Evolutionary conservation across 2,113 vertebrate species (phyloP), one percentile per base, ranked within the genome.

Genomic region (Tauraco erythrolophus): DNA sequence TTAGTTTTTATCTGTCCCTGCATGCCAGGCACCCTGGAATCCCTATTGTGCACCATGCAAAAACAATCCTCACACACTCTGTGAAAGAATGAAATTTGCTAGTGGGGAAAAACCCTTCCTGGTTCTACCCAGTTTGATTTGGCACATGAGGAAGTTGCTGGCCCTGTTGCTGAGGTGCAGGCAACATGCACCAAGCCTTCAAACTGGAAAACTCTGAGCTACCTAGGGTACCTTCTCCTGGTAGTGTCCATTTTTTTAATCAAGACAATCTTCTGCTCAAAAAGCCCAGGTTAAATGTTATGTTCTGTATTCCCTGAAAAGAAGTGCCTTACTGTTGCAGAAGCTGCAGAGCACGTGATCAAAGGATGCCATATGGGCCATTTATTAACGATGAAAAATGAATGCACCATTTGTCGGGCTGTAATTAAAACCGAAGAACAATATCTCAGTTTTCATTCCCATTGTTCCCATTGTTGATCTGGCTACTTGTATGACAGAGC

Each of bases 361-460:
- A 69, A 87, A 95, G 39, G 33, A 84, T 94, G 92, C 91, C 94
- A 91, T 91, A 91, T 91, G 95, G 92, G 50, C 83, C 61, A 71
- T 50, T 94, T 94, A 95, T 89, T 92, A 94, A 72, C 89, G 92
- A 68, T 50, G 77, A 84, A 87, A 94, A 87, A 91, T 35, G 80
- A 92, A 89, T 39, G 72, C 91, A 88, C 61, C 89, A 76, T 69
- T 92, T 92, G 56, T 83, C 6, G 2, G 83, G 37, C 78, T 87
- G 71, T 83, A 91, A 95, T 94, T 92, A 94, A 91, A 85, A 88
- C 0, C 5, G 41, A 92, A 92, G 43, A 89, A 51, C 58, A 84
- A 24, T 69, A 45, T 50, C 60, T 23, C 69, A 51, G 21, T 84
- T 89, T 65, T 74, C 45, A 58, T 39, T 91, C 54, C 51, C 31